Conservation (phyloP, 1,140 invertebrate genomes). For the Cataglyphis hispanica region DNA sequence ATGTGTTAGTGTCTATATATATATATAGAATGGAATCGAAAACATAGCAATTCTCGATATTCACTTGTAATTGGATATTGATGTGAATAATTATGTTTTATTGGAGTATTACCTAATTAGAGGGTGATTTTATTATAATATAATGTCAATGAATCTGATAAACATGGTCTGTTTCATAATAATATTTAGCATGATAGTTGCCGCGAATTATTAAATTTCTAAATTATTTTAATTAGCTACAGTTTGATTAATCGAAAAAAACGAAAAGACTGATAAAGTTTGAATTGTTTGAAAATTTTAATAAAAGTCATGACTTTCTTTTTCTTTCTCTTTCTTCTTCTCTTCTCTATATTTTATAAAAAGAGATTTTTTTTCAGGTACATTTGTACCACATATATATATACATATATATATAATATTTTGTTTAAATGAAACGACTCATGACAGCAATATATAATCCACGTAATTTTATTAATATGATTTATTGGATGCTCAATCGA, state of each 20-base stretch:
- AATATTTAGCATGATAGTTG: slow-evolving; percentile 17
- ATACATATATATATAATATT: not conserved
- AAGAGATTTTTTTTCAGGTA: too few relatives aligned
- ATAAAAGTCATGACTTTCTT: too few relatives aligned
- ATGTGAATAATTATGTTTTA: slow-evolving; percentile 57
- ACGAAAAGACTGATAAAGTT: too few relatives aligned
- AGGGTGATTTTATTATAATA: slow-evolving; percentile 40
- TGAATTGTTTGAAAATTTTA: too few relatives aligned
- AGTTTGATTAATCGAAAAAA: not conserved
- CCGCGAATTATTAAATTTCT: slow-evolving; percentile 27
- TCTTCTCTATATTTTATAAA: too few relatives aligned
- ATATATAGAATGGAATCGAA: not conserved
- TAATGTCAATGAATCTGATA: slow-evolving; percentile 28
- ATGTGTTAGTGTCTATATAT: slow-evolving; percentile 18
- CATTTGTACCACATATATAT: not conserved
- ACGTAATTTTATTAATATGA: not conserved
- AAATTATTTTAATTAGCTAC: slow-evolving; percentile 6
- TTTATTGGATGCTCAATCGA: slow-evolving; percentile 2
- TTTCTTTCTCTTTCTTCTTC: too few relatives aligned
- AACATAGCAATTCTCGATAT: slow-evolving; percentile 35
- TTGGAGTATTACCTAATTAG: slow-evolving; percentile 39
- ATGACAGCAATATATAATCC: not conserved
- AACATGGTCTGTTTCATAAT: slow-evolving; percentile 1
- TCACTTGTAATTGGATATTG: slow-evolving; percentile 46
- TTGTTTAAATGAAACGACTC: not conserved